phyloP scores from a whole-genome alignment of 2,113 vertebrate genomes.

The Lathamus discolor region DNA sequence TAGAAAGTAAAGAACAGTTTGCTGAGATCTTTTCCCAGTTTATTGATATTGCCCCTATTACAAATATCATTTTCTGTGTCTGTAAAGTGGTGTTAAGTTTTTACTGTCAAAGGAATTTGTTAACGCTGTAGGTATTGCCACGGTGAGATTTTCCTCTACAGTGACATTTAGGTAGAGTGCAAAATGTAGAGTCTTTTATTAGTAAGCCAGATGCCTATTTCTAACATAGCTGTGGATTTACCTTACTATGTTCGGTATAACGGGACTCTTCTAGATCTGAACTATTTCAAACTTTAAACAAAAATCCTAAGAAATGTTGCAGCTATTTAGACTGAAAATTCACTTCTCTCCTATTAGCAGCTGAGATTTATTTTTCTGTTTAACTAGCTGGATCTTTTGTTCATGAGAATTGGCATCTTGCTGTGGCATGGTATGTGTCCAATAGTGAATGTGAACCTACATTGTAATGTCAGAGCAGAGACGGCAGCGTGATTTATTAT shows the following conservation, averaged over 20 bases:
- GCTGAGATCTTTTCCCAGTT: not conserved
- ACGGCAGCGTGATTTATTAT: not conserved
- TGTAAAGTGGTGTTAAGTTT: not conserved
- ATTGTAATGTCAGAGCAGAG: not conserved
- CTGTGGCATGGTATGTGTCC: slow-evolving; percentile 1
- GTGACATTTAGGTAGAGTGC: not conserved
- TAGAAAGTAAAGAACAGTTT: not conserved
- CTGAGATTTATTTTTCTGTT: slow-evolving; percentile 46
- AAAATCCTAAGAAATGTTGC: not conserved
- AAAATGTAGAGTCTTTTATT: not conserved
- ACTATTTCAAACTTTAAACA: not conserved
- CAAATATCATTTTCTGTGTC: not conserved
- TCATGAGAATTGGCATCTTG: slow-evolving; percentile 15
- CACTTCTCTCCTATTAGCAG: slow-evolving; percentile 5
- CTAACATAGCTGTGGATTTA: not conserved
- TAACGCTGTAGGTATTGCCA: not conserved
- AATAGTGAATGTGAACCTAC: not conserved
- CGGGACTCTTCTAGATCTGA: not conserved
- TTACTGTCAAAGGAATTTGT: not conserved
- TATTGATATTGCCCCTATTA: not conserved
- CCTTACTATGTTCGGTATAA: not conserved
- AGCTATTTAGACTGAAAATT: slow-evolving; percentile 5
- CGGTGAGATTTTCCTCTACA: not conserved
- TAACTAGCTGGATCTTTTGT: slow-evolving; percentile 39
- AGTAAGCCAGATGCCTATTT: not conserved